Evolutionary conservation across 2,113 vertebrate species (phyloP).

Genomic region (Boulengeromyrus knoepffleri): DNA sequence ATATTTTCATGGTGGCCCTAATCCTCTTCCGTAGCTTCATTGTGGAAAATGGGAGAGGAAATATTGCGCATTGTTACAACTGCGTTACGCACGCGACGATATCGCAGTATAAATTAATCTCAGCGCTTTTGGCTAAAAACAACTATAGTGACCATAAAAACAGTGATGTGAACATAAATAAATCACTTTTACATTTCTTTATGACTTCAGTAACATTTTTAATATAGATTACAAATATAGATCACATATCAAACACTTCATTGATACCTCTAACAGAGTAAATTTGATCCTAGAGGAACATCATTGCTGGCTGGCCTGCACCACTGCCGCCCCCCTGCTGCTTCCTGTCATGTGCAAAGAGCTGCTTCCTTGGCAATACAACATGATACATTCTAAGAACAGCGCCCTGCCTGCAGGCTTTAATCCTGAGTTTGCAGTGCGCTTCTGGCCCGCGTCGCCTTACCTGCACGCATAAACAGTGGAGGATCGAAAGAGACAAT

Average conservation of each 20-base stretch:
- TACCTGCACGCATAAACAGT: not conserved
- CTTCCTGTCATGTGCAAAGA: not conserved
- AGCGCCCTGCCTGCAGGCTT: not conserved
- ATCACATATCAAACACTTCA: conserved; percentile 3
- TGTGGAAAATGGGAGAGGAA: not conserved
- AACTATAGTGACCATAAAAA: not conserved
- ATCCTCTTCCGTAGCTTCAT: not conserved
- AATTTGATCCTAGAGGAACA: not conserved
- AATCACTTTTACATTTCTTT: not conserved
- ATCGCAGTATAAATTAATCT: not conserved
- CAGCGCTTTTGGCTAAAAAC: not conserved
- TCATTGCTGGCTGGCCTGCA: not conserved
- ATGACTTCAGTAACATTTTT: not conserved
- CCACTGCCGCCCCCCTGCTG: not conserved
- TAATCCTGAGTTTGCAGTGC: conserved; percentile 12
- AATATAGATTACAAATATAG: not conserved
- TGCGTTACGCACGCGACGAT: not conserved
- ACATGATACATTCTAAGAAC: not conserved
- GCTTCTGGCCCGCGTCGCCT: not conserved
- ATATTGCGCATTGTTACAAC: not conserved
- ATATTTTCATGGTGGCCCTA: no score
- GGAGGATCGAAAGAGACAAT: not conserved
- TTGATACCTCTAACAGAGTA: not conserved
- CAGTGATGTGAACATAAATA: not conserved
- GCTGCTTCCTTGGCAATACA: conserved; percentile 12